Conservation (phyloP, 2,113 vertebrate genomes). For the Hyperoodon ampullatus region DNA sequence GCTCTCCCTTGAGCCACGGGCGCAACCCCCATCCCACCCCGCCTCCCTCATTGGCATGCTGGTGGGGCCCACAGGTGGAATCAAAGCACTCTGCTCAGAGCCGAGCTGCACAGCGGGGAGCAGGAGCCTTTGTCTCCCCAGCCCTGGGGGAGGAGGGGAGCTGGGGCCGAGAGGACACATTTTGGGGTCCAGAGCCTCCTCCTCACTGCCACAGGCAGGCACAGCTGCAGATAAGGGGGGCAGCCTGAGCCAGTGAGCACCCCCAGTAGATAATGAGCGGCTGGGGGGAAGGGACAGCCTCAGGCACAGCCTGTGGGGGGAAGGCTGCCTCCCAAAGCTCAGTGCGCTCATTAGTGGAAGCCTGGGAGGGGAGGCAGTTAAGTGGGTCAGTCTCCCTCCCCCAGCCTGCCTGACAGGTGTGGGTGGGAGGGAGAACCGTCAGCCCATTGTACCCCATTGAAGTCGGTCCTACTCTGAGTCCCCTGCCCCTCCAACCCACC, state of each 20-base stretch:
- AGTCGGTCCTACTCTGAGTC: neutral
- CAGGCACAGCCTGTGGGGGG: slow-evolving; percentile 64
- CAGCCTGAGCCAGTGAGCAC: slow-evolving; percentile 28
- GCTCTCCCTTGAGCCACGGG: rapidly evolving
- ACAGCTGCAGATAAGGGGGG: slow-evolving; percentile 34
- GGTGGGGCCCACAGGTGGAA: slow-evolving; percentile 67
- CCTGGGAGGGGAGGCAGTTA: slow-evolving; percentile 62
- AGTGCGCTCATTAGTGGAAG: slow-evolving; percentile 73
- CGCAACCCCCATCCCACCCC: neutral
- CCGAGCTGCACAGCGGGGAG: neutral
- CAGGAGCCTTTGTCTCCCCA: slow-evolving; percentile 48
- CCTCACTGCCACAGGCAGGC: neutral
- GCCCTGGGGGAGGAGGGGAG: neutral
- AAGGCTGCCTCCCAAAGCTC: slow-evolving; percentile 65
- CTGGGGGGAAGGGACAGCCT: slow-evolving; percentile 60
- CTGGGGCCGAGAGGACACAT: neutral
- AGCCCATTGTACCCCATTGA: slow-evolving; percentile 52
- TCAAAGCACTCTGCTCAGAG: slow-evolving; percentile 37
- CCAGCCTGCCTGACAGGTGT: slow-evolving; percentile 72
- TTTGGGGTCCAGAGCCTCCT: neutral
- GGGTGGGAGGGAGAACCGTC: slow-evolving; percentile 46
- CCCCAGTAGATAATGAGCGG: slow-evolving; percentile 69
- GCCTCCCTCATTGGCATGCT: slow-evolving; percentile 59
- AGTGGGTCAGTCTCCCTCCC: slow-evolving; percentile 75
- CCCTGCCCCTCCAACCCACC: neutral